Conservation (phyloP, 2,797 vertebrate genomes). For the Huso huso region DNA sequence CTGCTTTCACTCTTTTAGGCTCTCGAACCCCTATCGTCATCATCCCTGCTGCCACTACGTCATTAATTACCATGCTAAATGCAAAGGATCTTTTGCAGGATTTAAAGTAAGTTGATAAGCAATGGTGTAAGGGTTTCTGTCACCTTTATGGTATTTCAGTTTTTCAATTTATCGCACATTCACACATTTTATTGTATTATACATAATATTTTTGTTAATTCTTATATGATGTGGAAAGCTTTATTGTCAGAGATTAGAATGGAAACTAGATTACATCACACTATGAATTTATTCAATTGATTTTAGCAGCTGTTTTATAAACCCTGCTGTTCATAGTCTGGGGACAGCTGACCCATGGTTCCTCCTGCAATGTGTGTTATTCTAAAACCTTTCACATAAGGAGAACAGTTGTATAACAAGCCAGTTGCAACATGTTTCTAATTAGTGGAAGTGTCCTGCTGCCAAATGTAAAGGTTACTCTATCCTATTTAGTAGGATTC, state of each 20-base stretch:
- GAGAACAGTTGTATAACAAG: slow-evolving; percentile 30
- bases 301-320: slow-evolving; percentile 32
- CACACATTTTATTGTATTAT: too few relatives aligned
- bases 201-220: too few relatives aligned
- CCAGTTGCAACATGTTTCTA: slow-evolving; percentile 33
- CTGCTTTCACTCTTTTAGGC: slow-evolving; percentile 47
- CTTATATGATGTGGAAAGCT: too few relatives aligned
- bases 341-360: slow-evolving; percentile 36
- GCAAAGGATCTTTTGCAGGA: slow-evolving; percentile 96
- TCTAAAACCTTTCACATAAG: slow-evolving; percentile 43
- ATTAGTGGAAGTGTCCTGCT: slow-evolving; percentile 44
- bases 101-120: slow-evolving; percentile 74
- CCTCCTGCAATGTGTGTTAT: slow-evolving; percentile 40
- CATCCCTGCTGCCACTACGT: slow-evolving; percentile 94
- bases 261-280: too few relatives aligned
- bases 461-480: slow-evolving; percentile 34
- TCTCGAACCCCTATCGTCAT: slow-evolving; percentile 97
- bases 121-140: too few relatives aligned
- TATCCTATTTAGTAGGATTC: too few relatives aligned
- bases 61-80: slow-evolving; percentile 97
- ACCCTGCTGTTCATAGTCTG: slow-evolving; percentile 43
- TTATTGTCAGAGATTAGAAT: too few relatives aligned
- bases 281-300: not conserved
- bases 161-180: too few relatives aligned
- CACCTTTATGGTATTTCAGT: too few relatives aligned